Base-by-base conservation (phyloP, 2,113 vertebrate species). In the Corythornis cristatus region DNA sequence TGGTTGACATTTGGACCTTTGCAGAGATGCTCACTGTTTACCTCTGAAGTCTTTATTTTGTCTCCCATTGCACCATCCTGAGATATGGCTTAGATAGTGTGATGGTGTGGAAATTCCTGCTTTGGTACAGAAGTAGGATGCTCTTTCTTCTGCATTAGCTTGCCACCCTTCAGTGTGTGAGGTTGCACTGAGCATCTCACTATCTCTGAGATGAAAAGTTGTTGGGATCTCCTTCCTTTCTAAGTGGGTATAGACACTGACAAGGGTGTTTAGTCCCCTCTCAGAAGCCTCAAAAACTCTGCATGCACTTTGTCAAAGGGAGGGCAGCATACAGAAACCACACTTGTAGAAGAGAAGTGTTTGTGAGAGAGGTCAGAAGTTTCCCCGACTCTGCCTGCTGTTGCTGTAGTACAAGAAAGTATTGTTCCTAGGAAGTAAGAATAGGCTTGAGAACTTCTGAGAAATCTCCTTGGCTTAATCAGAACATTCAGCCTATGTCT, bases 1-100 rank as follows among this genome's bases (percentile, higher is more conserved):
- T 97, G 90, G 96, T 98, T 84, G 95, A 96, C 3, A 1, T 29
- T 57, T 56, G 11, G 48, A 45, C 80, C 68, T 95, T 61, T 82
- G 51, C 43, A 56, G 60, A 88, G 45, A 35, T 2, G 5, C 22
- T 79, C 16, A 45, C 3, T 58, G 45, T 83, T 88, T 50, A 79
- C 31, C 53, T 43, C 26, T 73, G 66, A 85, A 62, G 25, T 33
- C 23, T 76, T 82, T 35, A 37, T 23, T 33, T 84, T 35, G 21
- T 71, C 28, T 92, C 50, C 19, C 15, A n/a, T 58, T 50, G 54
- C 22, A 73, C 22, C 14, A 31, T 23, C 37, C 61, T 76, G 51
- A 79, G 46, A 58, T 42, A 18, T 31, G 8, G 18, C 42, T 65
- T 72, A 40, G 28, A 23, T 83, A 37, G 10, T 84, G 82, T 86